Evolutionary conservation across 2,888 invertebrate genomes (phyloP).

Genomic region (Cactoblastis cactorum): DNA sequence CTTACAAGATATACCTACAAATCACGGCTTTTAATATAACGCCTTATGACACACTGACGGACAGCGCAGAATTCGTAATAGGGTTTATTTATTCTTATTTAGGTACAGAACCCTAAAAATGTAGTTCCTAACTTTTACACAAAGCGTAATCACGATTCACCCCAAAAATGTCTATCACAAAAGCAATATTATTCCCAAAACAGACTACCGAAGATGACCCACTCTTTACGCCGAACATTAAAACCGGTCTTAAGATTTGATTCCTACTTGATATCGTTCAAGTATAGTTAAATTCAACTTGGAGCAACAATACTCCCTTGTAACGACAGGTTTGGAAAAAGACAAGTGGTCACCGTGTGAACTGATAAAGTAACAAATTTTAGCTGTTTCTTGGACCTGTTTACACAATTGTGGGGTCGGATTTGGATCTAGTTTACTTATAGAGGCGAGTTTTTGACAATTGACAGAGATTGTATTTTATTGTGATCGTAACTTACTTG

Average conservation of each 20-base stretch:
- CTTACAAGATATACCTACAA: too few species aligned
- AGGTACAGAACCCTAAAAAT: too few species aligned
- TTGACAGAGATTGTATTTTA: conserved; percentile 28
- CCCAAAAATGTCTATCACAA: background rate
- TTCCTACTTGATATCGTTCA: conserved; percentile 37
- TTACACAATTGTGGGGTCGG: conserved; percentile 27
- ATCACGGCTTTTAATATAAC: too few species aligned
- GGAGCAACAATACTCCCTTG: conserved; percentile 30
- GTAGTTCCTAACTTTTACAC: background rate
- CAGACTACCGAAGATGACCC: background rate
- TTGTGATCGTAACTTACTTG: conserved; percentile 18
- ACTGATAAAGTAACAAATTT: conserved; percentile 35
- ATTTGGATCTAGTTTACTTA: conserved; percentile 39
- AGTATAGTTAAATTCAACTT: conserved; percentile 35
- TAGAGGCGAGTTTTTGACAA: conserved; percentile 37
- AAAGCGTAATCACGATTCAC: background rate
- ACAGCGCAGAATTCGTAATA: too few species aligned
- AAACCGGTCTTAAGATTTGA: conserved; percentile 32
- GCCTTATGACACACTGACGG: too few species aligned
- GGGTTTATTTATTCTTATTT: too few species aligned
- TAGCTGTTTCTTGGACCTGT: conserved; percentile 43
- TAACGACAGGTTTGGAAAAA: conserved; percentile 49
- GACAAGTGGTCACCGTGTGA: conserved; percentile 38
- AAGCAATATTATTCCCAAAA: background rate
- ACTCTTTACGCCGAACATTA: conserved; percentile 15